These are phyloP conservation scores for Nycticorax nycticorax DNA, from an alignment of 2,113 vertebrate species.

Conservation along the genomic window DNA sequence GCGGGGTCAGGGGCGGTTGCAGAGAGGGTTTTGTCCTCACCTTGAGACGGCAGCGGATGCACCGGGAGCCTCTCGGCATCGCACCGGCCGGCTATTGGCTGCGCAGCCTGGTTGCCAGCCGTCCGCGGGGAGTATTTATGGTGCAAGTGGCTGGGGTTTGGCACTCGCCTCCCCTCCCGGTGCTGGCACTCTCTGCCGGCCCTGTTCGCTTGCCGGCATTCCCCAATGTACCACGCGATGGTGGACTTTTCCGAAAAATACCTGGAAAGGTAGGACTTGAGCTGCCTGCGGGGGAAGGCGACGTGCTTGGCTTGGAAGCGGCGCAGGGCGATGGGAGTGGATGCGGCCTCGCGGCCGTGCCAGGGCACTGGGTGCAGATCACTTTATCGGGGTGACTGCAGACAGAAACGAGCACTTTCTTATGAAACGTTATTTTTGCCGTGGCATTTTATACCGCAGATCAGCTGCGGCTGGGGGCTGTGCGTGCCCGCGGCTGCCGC, in stretches of 20 bases:
- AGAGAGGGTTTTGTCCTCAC: not conserved
- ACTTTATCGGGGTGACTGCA: not conserved
- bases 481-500: fast-evolving
- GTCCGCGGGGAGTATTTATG: conserved; percentile 24
- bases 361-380: not conserved
- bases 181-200: not conserved
- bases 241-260: conserved; percentile 88
- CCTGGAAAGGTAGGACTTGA: conserved; percentile 84
- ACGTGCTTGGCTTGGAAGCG: not conserved
- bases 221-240: conserved; percentile 77
- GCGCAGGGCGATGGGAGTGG: fast-evolving
- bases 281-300: not conserved
- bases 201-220: not conserved
- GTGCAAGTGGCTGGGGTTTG: not conserved
- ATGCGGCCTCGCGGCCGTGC: fast-evolving
- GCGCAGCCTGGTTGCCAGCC: conserved; percentile 39
- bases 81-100: conserved; percentile 72
- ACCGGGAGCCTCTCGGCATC: not conserved
- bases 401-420: not conserved
- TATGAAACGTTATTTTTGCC: not conserved
- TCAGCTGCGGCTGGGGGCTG: not conserved
- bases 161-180: not conserved
- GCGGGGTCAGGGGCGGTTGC: not conserved
- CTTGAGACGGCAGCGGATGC: conserved; percentile 2
- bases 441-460: not conserved